Evolutionary conservation across 1,140 invertebrate species (phyloP).

Genomic region (Pseudomyrmex flavicornis): DNA sequence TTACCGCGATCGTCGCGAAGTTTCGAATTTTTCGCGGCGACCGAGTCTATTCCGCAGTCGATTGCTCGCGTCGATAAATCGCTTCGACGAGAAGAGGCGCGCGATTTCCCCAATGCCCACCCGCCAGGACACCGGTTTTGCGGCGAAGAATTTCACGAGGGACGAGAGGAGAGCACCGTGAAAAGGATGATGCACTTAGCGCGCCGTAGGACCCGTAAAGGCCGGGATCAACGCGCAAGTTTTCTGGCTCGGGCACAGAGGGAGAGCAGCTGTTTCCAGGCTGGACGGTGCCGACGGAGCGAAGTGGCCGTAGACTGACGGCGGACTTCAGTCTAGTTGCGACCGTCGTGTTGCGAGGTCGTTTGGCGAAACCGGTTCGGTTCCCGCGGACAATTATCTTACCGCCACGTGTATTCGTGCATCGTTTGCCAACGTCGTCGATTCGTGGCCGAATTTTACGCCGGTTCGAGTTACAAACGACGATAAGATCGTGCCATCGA

Average conservation of each 20-base stretch:
- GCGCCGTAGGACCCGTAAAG: constrained; percentile 13
- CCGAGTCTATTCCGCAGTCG: not conserved
- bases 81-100: not conserved
- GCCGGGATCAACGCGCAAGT: constrained; percentile 13
- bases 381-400: constrained; percentile 9
- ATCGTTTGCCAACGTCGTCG: not conserved
- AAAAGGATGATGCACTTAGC: constrained; percentile 63
- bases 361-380: not conserved
- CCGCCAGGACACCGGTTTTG: constrained; percentile 34
- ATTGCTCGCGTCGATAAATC: not conserved
- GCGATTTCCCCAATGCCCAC: constrained; percentile 1
- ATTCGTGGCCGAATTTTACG: constrained; percentile 2
- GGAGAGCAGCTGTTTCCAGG: constrained; percentile 76
- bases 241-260: not conserved
- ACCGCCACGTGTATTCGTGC: constrained; percentile 58
- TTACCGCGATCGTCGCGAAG: not conserved
- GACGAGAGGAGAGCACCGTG: constrained; percentile 15
- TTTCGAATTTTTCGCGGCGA: not conserved
- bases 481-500: not conserved
- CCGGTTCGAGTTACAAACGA: not conserved
- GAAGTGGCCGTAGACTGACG: not conserved
- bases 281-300: constrained; percentile 51
- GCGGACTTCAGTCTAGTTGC: constrained; percentile 76
- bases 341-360: constrained; percentile 68
- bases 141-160: not conserved